Base-by-base conservation (phyloP, 2,113 vertebrate genomes). In the Nannobrachium achirus region DNA sequence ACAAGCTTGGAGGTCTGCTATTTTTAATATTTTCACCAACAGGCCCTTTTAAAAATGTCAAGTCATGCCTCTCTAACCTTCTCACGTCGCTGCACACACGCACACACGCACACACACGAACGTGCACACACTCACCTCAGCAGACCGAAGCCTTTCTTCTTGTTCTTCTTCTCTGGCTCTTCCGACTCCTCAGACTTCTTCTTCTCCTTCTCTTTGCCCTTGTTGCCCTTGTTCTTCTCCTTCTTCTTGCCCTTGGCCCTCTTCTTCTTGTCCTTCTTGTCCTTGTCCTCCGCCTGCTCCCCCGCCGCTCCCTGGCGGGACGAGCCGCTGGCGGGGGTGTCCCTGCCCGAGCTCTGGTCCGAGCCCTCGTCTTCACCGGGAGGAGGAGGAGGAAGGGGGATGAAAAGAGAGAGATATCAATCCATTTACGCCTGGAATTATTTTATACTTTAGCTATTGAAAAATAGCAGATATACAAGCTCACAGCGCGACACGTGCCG, bases 81-180 rank as follows among this genome's bases (percentile, higher is more conserved):
- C n/a, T n/a, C n/a, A n/a, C 19, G 16, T 33, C 25, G 25, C 25
- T 5, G 1, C 25, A 33, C 25, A 33, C 25, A 33, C 25, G 50
- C 48, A 40, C 2, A 16, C 41, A 15, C 38, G 44, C 59, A 71
- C 59, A 63, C 59, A 75, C 50, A 20, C 63, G 51, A 15, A 39
- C 48, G 6, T n/a, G 18, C 55, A 62, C 45, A 14, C 4, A 62
- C 84, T 71, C 68, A 96, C 97, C 97, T 97, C 75, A 98, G 88
- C 83, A 97, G 94, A 6, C 93, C 94, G 10, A 98, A 95, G 10
- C 95, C 94, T 56, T 94, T 96, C 89, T 93, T 98, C 89, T 97
- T 96, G 16, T 89, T 93, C 90, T 95, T 98, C 86, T 93, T 97
- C 62, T 97, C 96, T 0, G 87, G 85, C 40, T 98, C 96, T 71